Evolutionary conservation across 2,797 vertebrate genomes (phyloP).

Genomic region (Poecilia velifera): DNA sequence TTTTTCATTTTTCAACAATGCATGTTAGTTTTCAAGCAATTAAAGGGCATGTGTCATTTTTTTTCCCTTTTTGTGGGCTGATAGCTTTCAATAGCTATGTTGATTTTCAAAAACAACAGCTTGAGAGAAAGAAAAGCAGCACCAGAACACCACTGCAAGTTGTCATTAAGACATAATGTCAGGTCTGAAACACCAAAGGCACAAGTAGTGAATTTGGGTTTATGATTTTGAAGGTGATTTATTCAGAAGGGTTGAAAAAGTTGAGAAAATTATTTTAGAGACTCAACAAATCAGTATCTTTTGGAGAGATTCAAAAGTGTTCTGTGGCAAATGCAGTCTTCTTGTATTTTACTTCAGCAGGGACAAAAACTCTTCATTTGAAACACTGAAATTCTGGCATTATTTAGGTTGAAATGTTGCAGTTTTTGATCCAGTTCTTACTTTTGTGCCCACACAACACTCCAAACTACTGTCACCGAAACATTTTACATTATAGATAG

Average conservation of each 20-base stretch:
- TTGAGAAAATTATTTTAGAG: not conserved
- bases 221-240: not conserved
- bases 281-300: not conserved
- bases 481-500: not conserved
- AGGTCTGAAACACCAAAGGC: not conserved
- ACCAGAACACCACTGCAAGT: not conserved
- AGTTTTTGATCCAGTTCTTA: not conserved
- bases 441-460: not conserved
- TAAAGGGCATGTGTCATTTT: not conserved
- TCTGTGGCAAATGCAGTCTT: not conserved
- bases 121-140: not conserved
- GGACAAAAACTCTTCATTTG: not conserved
- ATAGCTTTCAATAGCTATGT: not conserved
- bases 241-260: not conserved
- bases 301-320: not conserved
- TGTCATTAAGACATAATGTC: not conserved
- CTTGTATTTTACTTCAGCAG: not conserved
- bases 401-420: not conserved
- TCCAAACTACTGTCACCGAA: not conserved
- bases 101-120: not conserved
- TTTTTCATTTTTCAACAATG: not conserved
- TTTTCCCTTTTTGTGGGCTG: not conserved
- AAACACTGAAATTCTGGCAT: not conserved
- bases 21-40: conserved; percentile 1
- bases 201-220: not conserved